Base-by-base conservation (phyloP, 2,888 invertebrate genomes). In the Aricia artaxerxes region DNA sequence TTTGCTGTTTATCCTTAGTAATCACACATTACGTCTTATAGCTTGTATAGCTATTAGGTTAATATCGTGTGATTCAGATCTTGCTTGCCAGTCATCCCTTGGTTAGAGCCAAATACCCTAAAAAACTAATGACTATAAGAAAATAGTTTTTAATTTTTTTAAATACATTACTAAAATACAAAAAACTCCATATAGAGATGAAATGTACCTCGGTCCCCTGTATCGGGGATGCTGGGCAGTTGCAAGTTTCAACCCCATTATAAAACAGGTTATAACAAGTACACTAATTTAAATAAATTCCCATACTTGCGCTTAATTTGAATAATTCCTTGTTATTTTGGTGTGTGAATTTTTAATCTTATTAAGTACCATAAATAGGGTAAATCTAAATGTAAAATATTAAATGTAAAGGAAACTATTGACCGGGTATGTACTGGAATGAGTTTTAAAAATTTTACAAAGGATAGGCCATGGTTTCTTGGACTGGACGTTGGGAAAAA, bases 231-330 rank as follows among this genome's bases (percentile, higher is more conserved):
- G 84, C 84, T 84, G 84, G 80, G 81, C 81, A 78, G 87, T 35
- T 53, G 87, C 89, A 83, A 78, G 87, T 35, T 53, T 87, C 89
- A 83, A 86, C 87, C 88, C 88, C 86, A 84, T 81, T 82, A 81
- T 81, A 82, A 83, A 90, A 91, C 93, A 88, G 91, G 93, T 93
- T 84, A 79, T 78, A 80, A 83, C 89, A 88, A 90, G 91, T 92
- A 91, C 90, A 90, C 88, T 90, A 85, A 91, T 92, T 91, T 89
- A 82, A 89, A 93, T 92, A 91, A 89, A 86, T 92, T 92, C 91
- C 86, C 88, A 87, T 82, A 86, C 79, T 81, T 81, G 82, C 80
- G 81, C 69, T 72, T 57, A 75, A 64, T 81, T 73, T 73, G 76
- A 80, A 79, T 81, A 80, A 79, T 61, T 76, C 1, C 77, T 69